Conservation (phyloP, 1,140 invertebrate genomes). For the Meloidogyne chitwoodi region DNA sequence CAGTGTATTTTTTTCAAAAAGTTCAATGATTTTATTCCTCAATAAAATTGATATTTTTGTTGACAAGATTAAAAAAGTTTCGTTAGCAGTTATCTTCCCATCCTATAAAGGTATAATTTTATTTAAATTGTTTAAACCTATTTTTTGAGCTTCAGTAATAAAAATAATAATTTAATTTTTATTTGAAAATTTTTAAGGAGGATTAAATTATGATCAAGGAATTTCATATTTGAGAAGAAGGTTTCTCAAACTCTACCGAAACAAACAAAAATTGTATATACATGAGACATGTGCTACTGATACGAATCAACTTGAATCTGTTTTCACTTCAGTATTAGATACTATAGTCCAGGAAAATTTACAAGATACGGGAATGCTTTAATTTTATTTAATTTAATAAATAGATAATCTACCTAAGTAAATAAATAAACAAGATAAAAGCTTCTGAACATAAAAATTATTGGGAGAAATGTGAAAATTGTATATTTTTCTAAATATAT, state of each 20-base stretch:
- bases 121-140: slow-evolving; percentile 17
- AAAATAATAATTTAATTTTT: neutral
- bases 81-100: slow-evolving; percentile 30
- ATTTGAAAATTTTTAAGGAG: slow-evolving; percentile 23
- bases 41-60: slow-evolving; percentile 64
- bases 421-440: no score
- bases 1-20: slow-evolving; percentile 61
- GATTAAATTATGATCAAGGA: slow-evolving; percentile 38
- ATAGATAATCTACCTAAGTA: no score
- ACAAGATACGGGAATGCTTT: slow-evolving; percentile 44
- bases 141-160: neutral
- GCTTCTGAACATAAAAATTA: no score
- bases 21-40: slow-evolving; percentile 60
- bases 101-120: slow-evolving; percentile 25
- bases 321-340: slow-evolving; percentile 42
- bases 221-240: slow-evolving; percentile 37
- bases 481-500: no score
- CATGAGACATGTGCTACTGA: slow-evolving; percentile 35
- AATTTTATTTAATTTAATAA: slow-evolving; percentile 6
- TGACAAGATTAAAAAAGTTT: slow-evolving; percentile 61
- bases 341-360: slow-evolving; percentile 49
- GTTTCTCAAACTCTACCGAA: slow-evolving; percentile 46
- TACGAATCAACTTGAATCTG: slow-evolving; percentile 30
- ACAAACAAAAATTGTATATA: slow-evolving; percentile 39
- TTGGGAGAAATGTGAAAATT: no score